Evolutionary conservation across 2,113 vertebrate genomes (phyloP), one percentile per base, ranked within the genome.

Genomic region (Halichoerus grypus): DNA sequence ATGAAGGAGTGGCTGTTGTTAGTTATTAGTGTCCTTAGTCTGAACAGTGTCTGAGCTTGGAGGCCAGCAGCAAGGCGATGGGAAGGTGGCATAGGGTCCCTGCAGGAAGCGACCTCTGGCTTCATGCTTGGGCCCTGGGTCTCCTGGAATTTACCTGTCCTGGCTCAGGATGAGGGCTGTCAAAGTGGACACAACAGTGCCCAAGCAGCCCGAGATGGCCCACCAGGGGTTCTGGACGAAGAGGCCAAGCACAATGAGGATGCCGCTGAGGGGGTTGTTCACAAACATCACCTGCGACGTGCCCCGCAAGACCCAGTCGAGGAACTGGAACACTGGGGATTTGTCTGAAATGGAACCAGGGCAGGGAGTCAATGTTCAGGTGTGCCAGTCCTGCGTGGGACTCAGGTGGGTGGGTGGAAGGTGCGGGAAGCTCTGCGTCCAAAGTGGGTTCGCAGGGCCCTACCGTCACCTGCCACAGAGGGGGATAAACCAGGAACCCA

Each of bases 281-380:
- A 99, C 99, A 82, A 99, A 99, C 99, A 99, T 99, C 98, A 99
- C 99, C 97, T 99, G 99, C 36, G 99, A 99, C 0, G 98, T 99
- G 19, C 99, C 99, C 39, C 99, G 99, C 90, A 99, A 97, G 59
- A 99, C 98, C 99, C 99, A 99, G 97, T 99, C 99, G 0, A 99
- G 76, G 86, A 99, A 98, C 98, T 99, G 99, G 91, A 99, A 97
- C 85, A 99, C 5, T 0, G 99, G 72, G n/a, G 99, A 99, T 95
- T 99, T 99, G 72, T 99, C 99, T 99, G 98, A 57, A 98, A 98
- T 2, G 65, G 65, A 72, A 46, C 3, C 1, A 9, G 63, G 31
- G 6, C 12, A 96, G 33, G 86, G 92, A 15, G 55, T 86, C n/a
- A 1, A 0, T 2, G 36, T 63, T 46, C 2, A 24, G 46, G 10